Conservation (phyloP, 2,888 invertebrate species). For the Ormyrus rosae region DNA sequence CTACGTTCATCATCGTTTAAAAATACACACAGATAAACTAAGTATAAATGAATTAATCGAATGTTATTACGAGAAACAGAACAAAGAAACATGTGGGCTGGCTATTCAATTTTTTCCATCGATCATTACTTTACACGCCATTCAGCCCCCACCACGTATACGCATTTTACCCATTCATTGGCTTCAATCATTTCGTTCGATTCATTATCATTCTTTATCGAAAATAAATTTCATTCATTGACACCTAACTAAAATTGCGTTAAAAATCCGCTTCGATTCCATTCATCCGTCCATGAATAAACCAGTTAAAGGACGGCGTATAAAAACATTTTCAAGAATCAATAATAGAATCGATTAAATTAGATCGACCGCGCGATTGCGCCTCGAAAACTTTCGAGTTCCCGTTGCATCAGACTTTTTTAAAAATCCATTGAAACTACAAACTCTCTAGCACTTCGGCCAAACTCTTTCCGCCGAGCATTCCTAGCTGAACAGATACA, state of each 20-base stretch:
- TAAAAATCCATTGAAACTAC: background rate
- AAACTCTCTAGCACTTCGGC: background rate
- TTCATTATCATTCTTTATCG: conserved; percentile 41
- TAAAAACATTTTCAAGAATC: background rate
- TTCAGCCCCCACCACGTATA: conserved; percentile 23
- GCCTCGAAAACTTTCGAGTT: too few relatives aligned
- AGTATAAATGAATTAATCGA: conserved; percentile 31
- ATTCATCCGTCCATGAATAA: conserved; percentile 17
- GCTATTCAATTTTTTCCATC: conserved; percentile 47
- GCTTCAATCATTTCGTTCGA: conserved; percentile 36
- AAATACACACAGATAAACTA: conserved; percentile 18
- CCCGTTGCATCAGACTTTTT: background rate
- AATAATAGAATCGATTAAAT: conserved; percentile 23
- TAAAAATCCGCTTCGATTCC: conserved; percentile 29
- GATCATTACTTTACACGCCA: conserved; percentile 35
- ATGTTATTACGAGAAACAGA: conserved; percentile 39
- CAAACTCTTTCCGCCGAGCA: conserved; percentile 6
- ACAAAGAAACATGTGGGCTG: conserved; percentile 49
- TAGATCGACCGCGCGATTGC: background rate
- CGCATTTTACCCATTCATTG: conserved; percentile 33
- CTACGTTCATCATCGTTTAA: conserved; percentile 26
- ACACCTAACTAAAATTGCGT: conserved; percentile 26
- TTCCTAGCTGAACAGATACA: background rate
- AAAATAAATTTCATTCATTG: conserved; percentile 18
- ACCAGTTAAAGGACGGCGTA: background rate